Base-by-base conservation (phyloP, 2,888 invertebrate species). In the Drosophila algonquin region DNA sequence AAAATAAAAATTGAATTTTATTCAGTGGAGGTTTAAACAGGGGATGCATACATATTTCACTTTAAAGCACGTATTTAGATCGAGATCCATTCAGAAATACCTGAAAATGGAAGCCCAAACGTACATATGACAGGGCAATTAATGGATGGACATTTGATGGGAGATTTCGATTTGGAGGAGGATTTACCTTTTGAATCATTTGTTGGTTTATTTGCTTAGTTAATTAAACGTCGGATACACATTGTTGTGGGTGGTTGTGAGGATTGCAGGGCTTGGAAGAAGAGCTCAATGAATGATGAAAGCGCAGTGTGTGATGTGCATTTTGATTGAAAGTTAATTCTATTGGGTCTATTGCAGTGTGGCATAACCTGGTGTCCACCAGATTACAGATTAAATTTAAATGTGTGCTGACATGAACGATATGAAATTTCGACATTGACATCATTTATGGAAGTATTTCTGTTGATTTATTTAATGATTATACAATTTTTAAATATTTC, bases 91-190 rank as follows among this genome's bases (percentile, higher is more conserved):
- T 50, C 35, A 35, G 61, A 55, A 30, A 40, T 45, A 57, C 71
- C 67, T 50, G 70, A 75, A 77, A 83, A 61, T 65, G 70, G 73
- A 14, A 81, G 71, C 65, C 50, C 48, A 64, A 75, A 71, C 14
- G 40, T 14, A 71, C 14, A 7, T 7, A 63, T 65, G 63, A 77
- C 64, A 67, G 63, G 40, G 60, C 52, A 46, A 48, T 59, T 65
- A 53, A 58, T 69, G 53, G 53, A 6, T 5, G n/a, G n/a, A 24
- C 48, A 53, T 44, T 53, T 44, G 59, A 70, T 53, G 14, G 12
- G 14, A 40, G 12, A 40, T 14, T 40, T 59, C 24, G n/a, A 70
- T 52, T 27, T 50, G 24, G 1, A 27, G 21, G 40, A 51, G 14
- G 14, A 21, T 32, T 18, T 7, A 12, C 2, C n/a, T 27, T 32